Conservation (phyloP, 2,797 vertebrate genomes). For the Poeciliopsis gracilis region DNA sequence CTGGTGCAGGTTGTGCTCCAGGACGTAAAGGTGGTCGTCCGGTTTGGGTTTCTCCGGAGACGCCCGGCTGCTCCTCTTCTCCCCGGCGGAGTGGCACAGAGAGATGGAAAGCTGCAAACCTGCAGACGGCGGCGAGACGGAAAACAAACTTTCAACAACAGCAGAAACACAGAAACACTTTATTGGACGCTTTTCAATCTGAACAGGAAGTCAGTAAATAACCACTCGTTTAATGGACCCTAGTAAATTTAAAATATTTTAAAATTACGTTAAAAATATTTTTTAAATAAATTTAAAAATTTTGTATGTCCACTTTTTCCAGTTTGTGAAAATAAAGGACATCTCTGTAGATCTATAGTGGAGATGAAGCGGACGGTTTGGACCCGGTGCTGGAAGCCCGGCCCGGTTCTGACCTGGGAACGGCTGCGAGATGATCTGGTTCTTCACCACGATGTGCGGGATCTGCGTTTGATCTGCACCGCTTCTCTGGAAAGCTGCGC, state of each 20-base stretch:
- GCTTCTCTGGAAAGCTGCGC: slow-evolving; percentile 97
- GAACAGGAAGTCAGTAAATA: too few relatives aligned
- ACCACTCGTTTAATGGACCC: too few relatives aligned
- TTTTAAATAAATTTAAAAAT: too few relatives aligned
- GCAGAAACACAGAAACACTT: too few relatives aligned
- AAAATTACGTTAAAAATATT: too few relatives aligned
- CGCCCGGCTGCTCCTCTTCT: slow-evolving; percentile 89
- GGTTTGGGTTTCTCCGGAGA: slow-evolving; percentile 88
- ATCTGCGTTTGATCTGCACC: slow-evolving; percentile 98
- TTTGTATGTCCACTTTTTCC: too few relatives aligned
- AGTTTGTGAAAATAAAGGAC: too few relatives aligned
- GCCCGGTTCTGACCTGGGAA: slow-evolving; percentile 86
- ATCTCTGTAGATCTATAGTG: background rate
- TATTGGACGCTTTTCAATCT: too few relatives aligned
- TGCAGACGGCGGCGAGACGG: slow-evolving; percentile 40
- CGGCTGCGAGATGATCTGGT: slow-evolving; percentile 97
- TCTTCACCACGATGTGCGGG: slow-evolving; percentile 98
- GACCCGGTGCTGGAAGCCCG: background rate
- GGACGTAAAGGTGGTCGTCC: slow-evolving; percentile 95
- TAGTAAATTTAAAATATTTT: too few relatives aligned
- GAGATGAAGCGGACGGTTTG: background rate
- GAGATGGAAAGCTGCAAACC: slow-evolving; percentile 96
- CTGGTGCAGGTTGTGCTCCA: slow-evolving; percentile 97
- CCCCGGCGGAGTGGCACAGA: slow-evolving; percentile 92
- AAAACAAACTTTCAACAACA: too few relatives aligned